A percentile compares a stretch with the other conserved stretches of the same genome.
phyloP scores from a whole-genome alignment of 2,113 vertebrate genomes.

The Malurus elegans region DNA sequence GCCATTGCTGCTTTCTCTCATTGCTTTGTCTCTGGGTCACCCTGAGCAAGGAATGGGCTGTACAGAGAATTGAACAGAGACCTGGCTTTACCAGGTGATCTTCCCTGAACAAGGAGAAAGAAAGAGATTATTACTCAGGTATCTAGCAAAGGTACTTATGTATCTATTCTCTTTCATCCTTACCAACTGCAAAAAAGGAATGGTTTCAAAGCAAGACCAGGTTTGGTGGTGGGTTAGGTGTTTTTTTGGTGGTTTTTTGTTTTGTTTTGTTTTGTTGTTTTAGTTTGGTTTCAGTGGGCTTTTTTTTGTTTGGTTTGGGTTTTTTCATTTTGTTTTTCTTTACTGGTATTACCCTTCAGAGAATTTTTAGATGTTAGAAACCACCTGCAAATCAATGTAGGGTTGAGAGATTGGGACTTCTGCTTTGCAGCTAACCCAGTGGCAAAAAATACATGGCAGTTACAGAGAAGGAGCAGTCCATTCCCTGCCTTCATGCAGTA shows the following conservation, averaged over 20 bases:
- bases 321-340: not conserved
- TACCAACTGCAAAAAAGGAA: not conserved
- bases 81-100: not conserved
- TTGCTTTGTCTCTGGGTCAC: rapidly evolving
- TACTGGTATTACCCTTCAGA: not conserved
- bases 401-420: not conserved
- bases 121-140: not conserved
- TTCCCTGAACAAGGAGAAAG: not conserved
- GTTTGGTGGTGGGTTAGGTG: not conserved
- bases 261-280: not conserved
- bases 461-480: not conserved
- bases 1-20: not conserved
- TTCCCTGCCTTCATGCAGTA: not conserved
- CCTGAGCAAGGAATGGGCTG: not conserved
- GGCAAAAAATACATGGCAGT: not conserved
- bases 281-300: not conserved
- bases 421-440: not conserved
- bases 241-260: not conserved
- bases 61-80: not conserved
- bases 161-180: not conserved
- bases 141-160: not conserved
- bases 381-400: not conserved
- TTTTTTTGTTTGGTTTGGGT: not conserved
- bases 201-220: not conserved
- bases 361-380: not conserved